A percentile compares a stretch with the other conserved stretches of the same genome.
Conservation (phyloP, 2,888 invertebrate species). For the Polydrusus pterygomalis region DNA sequence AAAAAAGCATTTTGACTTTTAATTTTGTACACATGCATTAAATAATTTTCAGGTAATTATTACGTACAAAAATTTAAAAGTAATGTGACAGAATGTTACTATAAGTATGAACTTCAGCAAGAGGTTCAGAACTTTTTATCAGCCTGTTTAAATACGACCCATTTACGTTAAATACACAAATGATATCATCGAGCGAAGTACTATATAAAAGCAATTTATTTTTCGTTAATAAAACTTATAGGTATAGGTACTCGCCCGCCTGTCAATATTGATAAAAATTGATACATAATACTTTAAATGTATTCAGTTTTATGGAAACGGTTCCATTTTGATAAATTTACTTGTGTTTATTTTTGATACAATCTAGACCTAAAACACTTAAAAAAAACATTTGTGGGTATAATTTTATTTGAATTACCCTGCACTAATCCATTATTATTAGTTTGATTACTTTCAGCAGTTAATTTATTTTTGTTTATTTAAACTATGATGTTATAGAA, state of each 20-base stretch:
- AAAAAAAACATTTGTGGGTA: neutral
- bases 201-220: constrained; percentile 26
- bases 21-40: no score
- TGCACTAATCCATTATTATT: neutral
- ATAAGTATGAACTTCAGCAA: constrained; percentile 12
- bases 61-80: neutral
- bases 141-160: constrained; percentile 51
- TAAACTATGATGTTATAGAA: neutral
- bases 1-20: no score
- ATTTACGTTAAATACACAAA: constrained; percentile 47
- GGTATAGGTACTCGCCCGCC: constrained; percentile 22
- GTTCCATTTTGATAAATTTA: neutral
- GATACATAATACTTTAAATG: constrained; percentile 22
- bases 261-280: constrained; percentile 37
- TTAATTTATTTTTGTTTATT: constrained; percentile 4
- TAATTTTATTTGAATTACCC: neutral
- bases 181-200: constrained; percentile 37
- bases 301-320: constrained; percentile 22
- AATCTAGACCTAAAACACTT: constrained; percentile 2
- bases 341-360: constrained; percentile 9
- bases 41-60: no score
- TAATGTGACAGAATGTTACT: neutral
- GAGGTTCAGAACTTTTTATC: constrained; percentile 42
- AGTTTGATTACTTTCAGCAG: constrained; percentile 5
- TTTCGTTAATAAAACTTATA: constrained; percentile 32